Evolutionary conservation across 2,113 vertebrate species (phyloP), one percentile per base, ranked within the genome.

Genomic region (Gadus macrocephalus): DNA sequence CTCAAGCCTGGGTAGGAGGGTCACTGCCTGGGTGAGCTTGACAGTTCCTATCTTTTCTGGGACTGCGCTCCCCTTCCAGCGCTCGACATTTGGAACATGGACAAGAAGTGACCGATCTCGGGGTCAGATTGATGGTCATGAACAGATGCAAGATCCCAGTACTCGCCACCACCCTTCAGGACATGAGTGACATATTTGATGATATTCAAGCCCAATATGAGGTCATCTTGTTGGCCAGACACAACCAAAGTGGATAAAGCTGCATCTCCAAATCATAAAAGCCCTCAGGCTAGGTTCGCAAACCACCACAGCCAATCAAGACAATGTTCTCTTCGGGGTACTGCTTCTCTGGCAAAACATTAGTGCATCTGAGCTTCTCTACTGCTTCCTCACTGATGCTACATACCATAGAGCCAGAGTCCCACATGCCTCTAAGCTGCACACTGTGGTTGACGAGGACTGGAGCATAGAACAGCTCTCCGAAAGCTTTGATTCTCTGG

Each of bases 161-260:
- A 25, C 25, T 25, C 1, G 25, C 25, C 25, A 25, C 25, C 2
- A 2, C 25, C 25, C 25, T 25, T 25, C 25, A 25, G 25, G 25
- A 25, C 25, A 25, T 25, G 25, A 25, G 25, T 25, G 25, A 25
- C 25, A 25, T 25, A 25, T 25, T 25, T 25, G 25, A 25, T 25
- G 25, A 25, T 25, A 25, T 25, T 25, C 25, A 2, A 25, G 25
- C 2, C 25, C 25, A 25, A 25, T 25, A 25, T 25, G 25, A 25
- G 25, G 25, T 76, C 68, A 66, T 67, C 64, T 16, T 62, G 64
- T 42, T 76, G 74, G 20, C 69, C 69, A 62, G 69, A 58, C 3
- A 76, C 64, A 4, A 76, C 69, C 5, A 76, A 64, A 17, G 64
- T 67, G 11, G 69, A 69, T 71, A 63, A 5, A 71, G 2, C 35